Evolutionary conservation across 2,797 vertebrate genomes (phyloP).

Genomic region (Pygocentrus nattereri): DNA sequence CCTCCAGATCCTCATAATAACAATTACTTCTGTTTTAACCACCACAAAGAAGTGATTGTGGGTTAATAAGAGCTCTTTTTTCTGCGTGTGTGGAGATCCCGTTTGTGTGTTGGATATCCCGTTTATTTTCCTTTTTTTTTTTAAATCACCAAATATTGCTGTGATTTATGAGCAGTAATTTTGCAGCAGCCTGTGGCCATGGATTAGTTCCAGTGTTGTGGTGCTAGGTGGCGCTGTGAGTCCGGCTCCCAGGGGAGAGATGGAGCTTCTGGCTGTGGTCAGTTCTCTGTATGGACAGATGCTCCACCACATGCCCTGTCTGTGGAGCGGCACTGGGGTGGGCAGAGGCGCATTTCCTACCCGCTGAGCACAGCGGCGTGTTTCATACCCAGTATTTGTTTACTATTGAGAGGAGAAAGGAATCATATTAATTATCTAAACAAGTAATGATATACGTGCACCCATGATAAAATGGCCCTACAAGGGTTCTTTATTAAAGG

Average conservation of each 20-base stretch:
- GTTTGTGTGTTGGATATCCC: too few species aligned
- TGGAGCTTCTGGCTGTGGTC: conserved; percentile 31
- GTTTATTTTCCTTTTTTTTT: neutral
- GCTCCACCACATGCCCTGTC: conserved; percentile 76
- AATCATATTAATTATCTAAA: neutral
- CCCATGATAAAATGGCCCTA: too few species aligned
- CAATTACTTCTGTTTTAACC: neutral
- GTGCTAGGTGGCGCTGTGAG: conserved; percentile 15
- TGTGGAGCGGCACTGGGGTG: conserved; percentile 68
- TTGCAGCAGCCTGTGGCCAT: conserved; percentile 1
- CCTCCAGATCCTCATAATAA: too few species aligned
- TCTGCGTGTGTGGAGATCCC: neutral
- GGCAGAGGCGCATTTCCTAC: conserved; percentile 25
- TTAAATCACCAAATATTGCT: neutral
- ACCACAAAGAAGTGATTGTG: neutral
- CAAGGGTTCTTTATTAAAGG: too few species aligned
- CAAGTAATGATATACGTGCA: too few species aligned
- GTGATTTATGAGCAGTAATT: conserved; percentile 7
- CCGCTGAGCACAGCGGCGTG: neutral
- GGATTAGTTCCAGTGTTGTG: conserved; percentile 7
- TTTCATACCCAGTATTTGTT: neutral
- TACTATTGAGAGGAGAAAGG: neutral
- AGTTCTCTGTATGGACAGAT: conserved; percentile 39
- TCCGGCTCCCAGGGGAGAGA: conserved; percentile 18
- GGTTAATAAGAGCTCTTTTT: neutral